Percentiles rank a stretch among this genome's conserved stretches.
Evolutionary conservation across 2,797 vertebrate species (phyloP).

Genomic region (Helicolenus hilgendorfi): DNA sequence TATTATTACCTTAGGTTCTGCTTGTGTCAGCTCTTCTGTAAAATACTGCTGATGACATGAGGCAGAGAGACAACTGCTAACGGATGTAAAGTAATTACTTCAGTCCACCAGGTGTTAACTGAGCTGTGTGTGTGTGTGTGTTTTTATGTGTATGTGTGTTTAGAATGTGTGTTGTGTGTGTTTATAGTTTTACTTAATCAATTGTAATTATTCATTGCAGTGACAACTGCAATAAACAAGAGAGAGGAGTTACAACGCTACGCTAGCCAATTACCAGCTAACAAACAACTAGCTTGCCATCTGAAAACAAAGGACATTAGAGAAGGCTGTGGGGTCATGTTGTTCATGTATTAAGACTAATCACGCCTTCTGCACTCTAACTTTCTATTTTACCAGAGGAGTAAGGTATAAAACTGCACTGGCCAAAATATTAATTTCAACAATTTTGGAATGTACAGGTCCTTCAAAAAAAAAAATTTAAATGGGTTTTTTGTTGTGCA

Average conservation of each 20-base stretch:
- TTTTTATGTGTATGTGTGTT: background rate
- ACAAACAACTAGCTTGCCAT: background rate
- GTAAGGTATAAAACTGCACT: background rate
- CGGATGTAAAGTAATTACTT: slow-evolving; percentile 65
- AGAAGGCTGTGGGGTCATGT: background rate
- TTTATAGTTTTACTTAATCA: background rate
- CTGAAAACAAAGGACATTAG: background rate
- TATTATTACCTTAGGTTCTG: slow-evolving; percentile 70
- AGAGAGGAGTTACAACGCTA: background rate
- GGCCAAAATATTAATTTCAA: background rate
- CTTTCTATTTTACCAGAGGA: background rate
- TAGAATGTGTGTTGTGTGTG: background rate
- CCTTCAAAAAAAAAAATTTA: background rate
- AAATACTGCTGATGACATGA: slow-evolving; percentile 73
- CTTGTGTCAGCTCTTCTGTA: slow-evolving; percentile 72
- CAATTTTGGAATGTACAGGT: background rate
- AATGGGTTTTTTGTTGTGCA: no score
- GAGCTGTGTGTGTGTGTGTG: background rate
- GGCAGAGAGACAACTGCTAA: slow-evolving; percentile 66
- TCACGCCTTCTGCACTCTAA: background rate
- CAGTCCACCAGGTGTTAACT: slow-evolving; percentile 64
- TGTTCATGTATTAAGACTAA: background rate
- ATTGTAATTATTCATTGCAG: background rate
- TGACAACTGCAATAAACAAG: background rate
- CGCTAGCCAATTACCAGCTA: background rate